A percentile compares a stretch with the other conserved stretches of the same genome.
These are phyloP conservation scores for Eugnorisma glareosa DNA, from an alignment of 2,888 invertebrate genomes.

Conservation along the genomic window DNA sequence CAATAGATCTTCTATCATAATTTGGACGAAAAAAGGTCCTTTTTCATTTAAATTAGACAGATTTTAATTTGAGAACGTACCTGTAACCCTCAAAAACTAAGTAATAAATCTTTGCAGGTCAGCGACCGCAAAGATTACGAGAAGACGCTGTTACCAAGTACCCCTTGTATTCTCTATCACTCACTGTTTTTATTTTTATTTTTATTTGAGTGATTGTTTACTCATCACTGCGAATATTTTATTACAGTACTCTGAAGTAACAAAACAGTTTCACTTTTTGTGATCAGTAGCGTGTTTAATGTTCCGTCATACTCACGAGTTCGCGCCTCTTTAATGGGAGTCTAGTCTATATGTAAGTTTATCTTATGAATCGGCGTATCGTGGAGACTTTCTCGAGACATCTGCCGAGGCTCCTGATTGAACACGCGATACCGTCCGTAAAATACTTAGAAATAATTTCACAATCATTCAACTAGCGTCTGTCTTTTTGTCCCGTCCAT, in stretches of 20 bases:
- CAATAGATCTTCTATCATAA: neutral
- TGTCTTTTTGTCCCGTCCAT: conserved; percentile 64
- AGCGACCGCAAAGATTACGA: neutral
- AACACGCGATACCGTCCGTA: conserved; percentile 73
- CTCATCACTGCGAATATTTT: neutral
- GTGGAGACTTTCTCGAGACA: conserved; percentile 79
- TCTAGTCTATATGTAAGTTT: conserved; percentile 69
- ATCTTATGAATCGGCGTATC: conserved; percentile 76
- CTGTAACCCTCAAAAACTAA: no score
- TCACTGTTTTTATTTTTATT: neutral
- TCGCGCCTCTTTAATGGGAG: conserved; percentile 52
- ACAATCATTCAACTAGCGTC: conserved; percentile 66
- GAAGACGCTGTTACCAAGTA: neutral
- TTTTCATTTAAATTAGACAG: neutral
- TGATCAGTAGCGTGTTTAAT: conserved; percentile 35
- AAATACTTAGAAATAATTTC: conserved; percentile 70
- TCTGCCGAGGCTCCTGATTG: conserved; percentile 76
- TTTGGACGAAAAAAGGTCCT: neutral
- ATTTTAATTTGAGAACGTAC: neutral
- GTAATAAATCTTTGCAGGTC: neutral
- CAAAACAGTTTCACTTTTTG: conserved; percentile 35
- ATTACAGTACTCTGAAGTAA: neutral
- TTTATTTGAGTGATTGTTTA: neutral
- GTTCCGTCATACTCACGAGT: conserved; percentile 38
- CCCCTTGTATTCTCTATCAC: no score